Conservation (phyloP, 2,113 vertebrate species). For the Euleptes europaea region DNA sequence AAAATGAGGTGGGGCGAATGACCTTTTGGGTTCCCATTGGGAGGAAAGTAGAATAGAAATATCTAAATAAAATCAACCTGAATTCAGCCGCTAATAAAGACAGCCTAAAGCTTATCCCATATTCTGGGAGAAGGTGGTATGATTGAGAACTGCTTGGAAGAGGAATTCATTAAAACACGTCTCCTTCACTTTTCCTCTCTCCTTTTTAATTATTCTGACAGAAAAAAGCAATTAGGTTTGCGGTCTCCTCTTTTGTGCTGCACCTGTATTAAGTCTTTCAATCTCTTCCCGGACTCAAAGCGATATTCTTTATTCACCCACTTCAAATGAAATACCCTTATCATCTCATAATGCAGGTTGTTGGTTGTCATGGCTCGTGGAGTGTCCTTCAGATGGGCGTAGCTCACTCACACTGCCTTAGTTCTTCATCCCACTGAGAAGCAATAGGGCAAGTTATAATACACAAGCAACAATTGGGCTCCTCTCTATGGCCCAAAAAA, state of each 20-base stretch:
- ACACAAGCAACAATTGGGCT: constrained; percentile 47
- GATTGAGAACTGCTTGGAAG: constrained; percentile 39
- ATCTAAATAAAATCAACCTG: neutral
- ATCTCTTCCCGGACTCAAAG: constrained; percentile 60
- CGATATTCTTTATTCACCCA: constrained; percentile 58
- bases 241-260: constrained; percentile 54
- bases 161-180: constrained; percentile 34
- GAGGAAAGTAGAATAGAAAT: no score
- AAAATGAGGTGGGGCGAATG: no score
- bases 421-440: constrained; percentile 49
- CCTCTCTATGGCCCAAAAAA: constrained; percentile 46
- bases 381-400: constrained; percentile 56
- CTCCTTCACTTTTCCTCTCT: neutral
- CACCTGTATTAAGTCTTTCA: constrained; percentile 60
- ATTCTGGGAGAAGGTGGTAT: neutral
- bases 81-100: constrained; percentile 39
- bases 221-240: constrained; percentile 55
- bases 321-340: constrained; percentile 69
- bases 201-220: constrained; percentile 57
- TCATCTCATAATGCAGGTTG: constrained; percentile 65
- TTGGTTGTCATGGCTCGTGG: constrained; percentile 56
- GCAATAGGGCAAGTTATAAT: constrained; percentile 64
- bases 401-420: constrained; percentile 48
- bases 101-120: neutral
- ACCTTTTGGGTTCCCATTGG: no score